A percentile compares a stretch with the other conserved stretches of the same genome.
These are phyloP conservation scores for Caradrina kadenii DNA, from an alignment of 2,888 invertebrate genomes.

Conservation along the genomic window DNA sequence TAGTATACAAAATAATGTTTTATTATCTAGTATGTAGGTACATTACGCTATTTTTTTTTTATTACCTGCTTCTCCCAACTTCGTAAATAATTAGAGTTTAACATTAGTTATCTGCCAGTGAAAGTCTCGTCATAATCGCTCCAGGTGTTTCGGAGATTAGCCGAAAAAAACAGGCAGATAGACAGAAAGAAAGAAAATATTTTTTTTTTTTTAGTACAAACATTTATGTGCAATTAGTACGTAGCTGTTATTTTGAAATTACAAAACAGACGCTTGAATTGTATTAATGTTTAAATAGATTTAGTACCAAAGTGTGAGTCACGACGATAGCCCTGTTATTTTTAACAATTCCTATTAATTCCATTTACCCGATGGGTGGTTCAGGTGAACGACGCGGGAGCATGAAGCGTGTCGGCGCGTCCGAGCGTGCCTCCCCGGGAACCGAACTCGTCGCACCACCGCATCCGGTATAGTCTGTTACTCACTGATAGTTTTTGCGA, in stretches of 20 bases:
- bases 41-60: neutral
- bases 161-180: too few species aligned
- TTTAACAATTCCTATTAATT: slow-evolving; percentile 42
- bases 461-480: slow-evolving; percentile 77
- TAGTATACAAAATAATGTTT: neutral
- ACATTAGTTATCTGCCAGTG: too few species aligned
- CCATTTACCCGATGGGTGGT: slow-evolving; percentile 50
- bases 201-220: too few species aligned
- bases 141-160: too few species aligned
- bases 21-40: neutral
- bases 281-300: too few species aligned
- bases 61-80: too few species aligned
- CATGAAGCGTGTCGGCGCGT: slow-evolving; percentile 78
- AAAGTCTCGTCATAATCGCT: too few species aligned
- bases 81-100: too few species aligned
- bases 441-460: slow-evolving; percentile 73
- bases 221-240: too few species aligned
- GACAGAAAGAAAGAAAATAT: too few species aligned
- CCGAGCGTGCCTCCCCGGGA: slow-evolving; percentile 81
- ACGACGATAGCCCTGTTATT: neutral
- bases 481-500: slow-evolving; percentile 63
- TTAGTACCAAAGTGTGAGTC: slow-evolving; percentile 4
- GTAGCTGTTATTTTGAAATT: too few species aligned
- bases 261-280: too few species aligned
- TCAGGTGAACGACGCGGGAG: slow-evolving; percentile 60